Conservation (phyloP, 1,140 invertebrate species). For the Pseudomyrmex sp. region DNA sequence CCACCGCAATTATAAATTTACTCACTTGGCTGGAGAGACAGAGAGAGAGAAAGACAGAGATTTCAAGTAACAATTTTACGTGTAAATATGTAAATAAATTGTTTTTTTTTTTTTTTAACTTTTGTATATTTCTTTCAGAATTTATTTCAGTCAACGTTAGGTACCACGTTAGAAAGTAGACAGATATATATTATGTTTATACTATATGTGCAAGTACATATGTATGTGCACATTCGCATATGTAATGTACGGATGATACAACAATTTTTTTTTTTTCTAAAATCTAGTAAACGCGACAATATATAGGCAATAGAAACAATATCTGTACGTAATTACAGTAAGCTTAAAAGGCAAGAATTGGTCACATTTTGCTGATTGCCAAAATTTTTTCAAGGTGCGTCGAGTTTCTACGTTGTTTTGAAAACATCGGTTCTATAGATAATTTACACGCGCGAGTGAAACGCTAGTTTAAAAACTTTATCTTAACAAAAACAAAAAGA, state of each 20-base stretch:
- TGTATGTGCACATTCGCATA: neutral
- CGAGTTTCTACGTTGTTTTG: neutral
- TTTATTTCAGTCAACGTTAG: slow-evolving; percentile 17
- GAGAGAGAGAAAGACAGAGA: too few relatives aligned
- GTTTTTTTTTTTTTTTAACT: too few relatives aligned
- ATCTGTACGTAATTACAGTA: slow-evolving; percentile 41
- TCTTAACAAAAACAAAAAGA: neutral
- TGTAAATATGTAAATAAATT: too few relatives aligned
- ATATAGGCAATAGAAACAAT: slow-evolving; percentile 66
- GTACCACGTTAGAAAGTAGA: slow-evolving; percentile 8
- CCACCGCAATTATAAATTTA: slow-evolving; percentile 34
- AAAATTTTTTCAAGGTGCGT: slow-evolving; percentile 29
- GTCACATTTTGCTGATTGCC: slow-evolving; percentile 51
- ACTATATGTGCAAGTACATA: slow-evolving; percentile 2
- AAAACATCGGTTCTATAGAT: slow-evolving; percentile 2
- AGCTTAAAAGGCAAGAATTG: slow-evolving; percentile 69
- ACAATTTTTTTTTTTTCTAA: neutral
- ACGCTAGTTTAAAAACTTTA: neutral
- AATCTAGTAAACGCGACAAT: neutral
- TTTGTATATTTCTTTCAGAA: neutral
- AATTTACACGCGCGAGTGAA: neutral
- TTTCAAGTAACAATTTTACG: too few relatives aligned
- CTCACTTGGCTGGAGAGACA: too few relatives aligned
- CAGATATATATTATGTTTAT: slow-evolving; percentile 4
- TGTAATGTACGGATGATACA: too few relatives aligned